A percentile compares a stretch with the other conserved stretches of the same genome.
These are phyloP conservation scores for Isotomurus palustris DNA, from an alignment of 2,888 invertebrate genomes.

Conservation along the genomic window DNA sequence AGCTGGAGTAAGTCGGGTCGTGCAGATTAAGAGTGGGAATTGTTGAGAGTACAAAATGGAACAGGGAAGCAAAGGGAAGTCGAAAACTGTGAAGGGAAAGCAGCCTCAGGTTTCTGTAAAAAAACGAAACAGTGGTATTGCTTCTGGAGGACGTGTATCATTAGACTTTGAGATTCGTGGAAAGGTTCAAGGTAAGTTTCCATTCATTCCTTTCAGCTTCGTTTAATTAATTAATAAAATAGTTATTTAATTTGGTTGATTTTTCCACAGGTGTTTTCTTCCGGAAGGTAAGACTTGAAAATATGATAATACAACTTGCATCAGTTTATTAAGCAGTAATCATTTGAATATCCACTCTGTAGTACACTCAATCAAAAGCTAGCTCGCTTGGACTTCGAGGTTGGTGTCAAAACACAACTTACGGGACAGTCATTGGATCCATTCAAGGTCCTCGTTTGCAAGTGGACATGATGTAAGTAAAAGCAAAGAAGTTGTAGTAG, in stretches of 20 bases:
- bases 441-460: conserved; percentile 26
- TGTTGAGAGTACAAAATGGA: too few relatives aligned
- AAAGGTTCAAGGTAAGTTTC: conserved; percentile 31
- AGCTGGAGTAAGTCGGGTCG: too few relatives aligned
- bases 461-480: conserved; percentile 30
- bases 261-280: conserved; percentile 39
- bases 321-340: not conserved
- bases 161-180: conserved; percentile 36
- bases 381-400: conserved; percentile 61
- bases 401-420: conserved; percentile 68
- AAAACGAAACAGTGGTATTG: too few relatives aligned
- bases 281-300: conserved; percentile 33
- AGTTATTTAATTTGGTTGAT: not conserved
- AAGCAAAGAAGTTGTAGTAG: too few relatives aligned
- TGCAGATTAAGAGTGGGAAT: too few relatives aligned
- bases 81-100: too few relatives aligned
- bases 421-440: conserved; percentile 64
- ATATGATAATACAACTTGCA: not conserved
- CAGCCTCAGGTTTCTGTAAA: too few relatives aligned
- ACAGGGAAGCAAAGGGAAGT: too few relatives aligned
- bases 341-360: conserved; percentile 8
- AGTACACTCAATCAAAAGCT: conserved; percentile 65
- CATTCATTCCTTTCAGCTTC: not conserved
- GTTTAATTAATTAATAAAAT: not conserved
- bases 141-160: too few relatives aligned